These are phyloP conservation scores for Ceratina japonica DNA, from an alignment of 1,140 invertebrate genomes.

Conservation along the genomic window DNA sequence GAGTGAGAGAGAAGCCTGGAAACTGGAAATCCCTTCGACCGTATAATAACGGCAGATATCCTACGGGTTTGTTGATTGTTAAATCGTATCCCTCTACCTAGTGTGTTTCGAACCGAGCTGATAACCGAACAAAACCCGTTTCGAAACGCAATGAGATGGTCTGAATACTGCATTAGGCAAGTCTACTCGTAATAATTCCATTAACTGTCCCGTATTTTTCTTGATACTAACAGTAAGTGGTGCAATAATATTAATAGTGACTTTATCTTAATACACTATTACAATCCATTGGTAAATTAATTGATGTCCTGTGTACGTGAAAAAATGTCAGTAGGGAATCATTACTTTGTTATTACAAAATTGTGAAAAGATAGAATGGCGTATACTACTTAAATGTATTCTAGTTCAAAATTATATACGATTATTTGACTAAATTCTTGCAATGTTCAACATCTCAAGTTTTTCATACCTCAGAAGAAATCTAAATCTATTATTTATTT, in stretches of 20 bases:
- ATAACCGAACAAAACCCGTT: slow-evolving; percentile 10
- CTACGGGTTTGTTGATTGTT: background rate
- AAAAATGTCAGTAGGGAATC: background rate
- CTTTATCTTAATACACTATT: background rate
- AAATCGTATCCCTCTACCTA: background rate
- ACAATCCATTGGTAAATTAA: background rate
- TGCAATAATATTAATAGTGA: background rate
- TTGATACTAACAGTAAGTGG: background rate
- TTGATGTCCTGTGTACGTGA: background rate
- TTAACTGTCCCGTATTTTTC: background rate
- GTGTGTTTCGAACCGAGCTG: background rate
- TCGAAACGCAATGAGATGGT: background rate
- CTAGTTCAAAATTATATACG: no score
- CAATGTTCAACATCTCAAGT: no score
- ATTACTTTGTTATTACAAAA: background rate
- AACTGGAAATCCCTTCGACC: slow-evolving; percentile 25
- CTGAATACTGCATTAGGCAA: background rate
- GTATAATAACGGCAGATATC: slow-evolving; percentile 1
- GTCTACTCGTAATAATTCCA: background rate
- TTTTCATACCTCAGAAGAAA: no score
- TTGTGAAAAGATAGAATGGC: background rate
- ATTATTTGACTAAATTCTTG: no score
- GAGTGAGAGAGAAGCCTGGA: background rate
- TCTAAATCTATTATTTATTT: no score
- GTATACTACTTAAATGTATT: no score